Conservation (phyloP, 2,113 vertebrate genomes). For the Bubo scandiacus region DNA sequence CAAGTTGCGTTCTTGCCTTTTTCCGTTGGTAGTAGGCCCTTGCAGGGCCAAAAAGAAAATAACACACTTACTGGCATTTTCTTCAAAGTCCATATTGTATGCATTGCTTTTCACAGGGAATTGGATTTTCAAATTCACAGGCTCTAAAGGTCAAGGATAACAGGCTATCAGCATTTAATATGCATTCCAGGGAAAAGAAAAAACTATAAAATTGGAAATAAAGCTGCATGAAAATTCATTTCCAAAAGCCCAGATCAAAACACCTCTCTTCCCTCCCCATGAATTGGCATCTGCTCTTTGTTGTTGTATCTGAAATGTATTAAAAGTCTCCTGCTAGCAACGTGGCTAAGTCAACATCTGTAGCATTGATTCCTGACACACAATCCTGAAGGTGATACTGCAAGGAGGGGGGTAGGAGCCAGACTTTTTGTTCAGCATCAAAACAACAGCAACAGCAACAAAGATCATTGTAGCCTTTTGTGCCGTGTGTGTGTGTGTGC, state of each 20-base stretch:
- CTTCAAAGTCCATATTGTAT: constrained; percentile 37
- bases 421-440: constrained; percentile 37
- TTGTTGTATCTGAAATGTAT: constrained; percentile 40
- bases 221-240: constrained; percentile 62
- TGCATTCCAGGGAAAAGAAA: constrained; percentile 41
- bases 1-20: not conserved
- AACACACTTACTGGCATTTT: constrained; percentile 43
- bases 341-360: constrained; percentile 52
- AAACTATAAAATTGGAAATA: constrained; percentile 42
- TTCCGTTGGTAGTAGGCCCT: not conserved
- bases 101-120: constrained; percentile 58
- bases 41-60: not conserved
- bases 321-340: constrained; percentile 42
- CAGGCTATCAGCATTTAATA: constrained; percentile 67
- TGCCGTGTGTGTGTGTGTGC: not conserved
- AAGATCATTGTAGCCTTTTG: not conserved
- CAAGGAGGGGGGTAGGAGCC: not conserved
- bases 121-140: constrained; percentile 66
- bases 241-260: constrained; percentile 59
- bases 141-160: constrained; percentile 68
- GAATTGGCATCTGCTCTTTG: constrained; percentile 56
- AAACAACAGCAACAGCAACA: constrained; percentile 18
- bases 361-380: constrained; percentile 46
- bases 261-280: not conserved
- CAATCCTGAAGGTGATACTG: constrained; percentile 50